Percentiles rank a stretch among this genome's conserved stretches.
Evolutionary conservation across 2,113 vertebrate genomes (phyloP).

Genomic region (mouse (Mus musculus)): GRCm39 chrX:12207501-12208000

Average conservation of each 20-base stretch:
- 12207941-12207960: neutral
- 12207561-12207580: neutral
- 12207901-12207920: neutral
- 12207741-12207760: neutral
- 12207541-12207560: neutral
- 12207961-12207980: neutral
- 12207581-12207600: neutral
- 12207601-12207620: neutral
- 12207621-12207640: neutral
- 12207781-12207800: neutral
- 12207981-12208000: neutral
- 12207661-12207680: neutral
- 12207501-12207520: neutral
- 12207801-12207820: neutral
- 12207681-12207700: neutral
- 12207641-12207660: neutral
- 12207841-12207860: neutral
- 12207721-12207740: neutral
- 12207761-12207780: neutral
- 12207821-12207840: neutral
- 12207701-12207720: neutral
- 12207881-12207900: constrained; percentile 11
- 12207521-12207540: neutral
- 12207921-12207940: neutral
- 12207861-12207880: neutral